Percentiles rank a stretch among this genome's conserved stretches.
These are phyloP conservation scores for Panagrolaimus sp. DNA, from an alignment of 1,140 invertebrate genomes.

Conservation along the genomic window DNA sequence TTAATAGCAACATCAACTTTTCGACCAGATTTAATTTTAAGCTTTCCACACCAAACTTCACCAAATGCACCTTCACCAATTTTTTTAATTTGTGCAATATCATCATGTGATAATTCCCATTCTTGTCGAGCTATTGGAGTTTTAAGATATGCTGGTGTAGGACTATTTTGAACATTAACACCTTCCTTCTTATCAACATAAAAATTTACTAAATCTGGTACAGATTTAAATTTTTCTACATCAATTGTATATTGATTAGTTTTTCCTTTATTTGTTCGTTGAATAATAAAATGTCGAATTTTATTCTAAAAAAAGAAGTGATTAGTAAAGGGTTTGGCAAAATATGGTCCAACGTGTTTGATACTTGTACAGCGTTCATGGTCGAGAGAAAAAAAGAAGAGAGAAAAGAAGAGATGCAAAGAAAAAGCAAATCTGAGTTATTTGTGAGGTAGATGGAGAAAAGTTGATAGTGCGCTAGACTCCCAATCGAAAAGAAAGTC, in stretches of 20 bases:
- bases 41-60: background rate
- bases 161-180: background rate
- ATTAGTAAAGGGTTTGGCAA: too few species aligned
- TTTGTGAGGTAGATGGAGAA: too few species aligned
- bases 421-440: too few species aligned
- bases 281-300: constrained; percentile 13
- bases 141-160: background rate
- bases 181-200: constrained; percentile 20
- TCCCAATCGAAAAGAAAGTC: too few species aligned
- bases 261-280: background rate
- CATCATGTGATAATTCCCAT: constrained; percentile 17
- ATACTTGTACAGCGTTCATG: too few species aligned
- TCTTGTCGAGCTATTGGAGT: constrained; percentile 6
- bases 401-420: too few species aligned
- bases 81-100: constrained; percentile 21
- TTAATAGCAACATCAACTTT: constrained; percentile 14
- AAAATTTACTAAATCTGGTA: constrained; percentile 14
- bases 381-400: too few species aligned
- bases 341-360: too few species aligned
- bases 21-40: background rate
- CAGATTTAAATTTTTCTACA: background rate
- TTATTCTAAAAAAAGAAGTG: too few species aligned
- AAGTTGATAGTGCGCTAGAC: too few species aligned
- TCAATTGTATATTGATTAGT: background rate
- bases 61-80: constrained; percentile 41